Base-by-base conservation (phyloP, 2,888 invertebrate genomes). In the Cyrtodaria siliqua region DNA sequence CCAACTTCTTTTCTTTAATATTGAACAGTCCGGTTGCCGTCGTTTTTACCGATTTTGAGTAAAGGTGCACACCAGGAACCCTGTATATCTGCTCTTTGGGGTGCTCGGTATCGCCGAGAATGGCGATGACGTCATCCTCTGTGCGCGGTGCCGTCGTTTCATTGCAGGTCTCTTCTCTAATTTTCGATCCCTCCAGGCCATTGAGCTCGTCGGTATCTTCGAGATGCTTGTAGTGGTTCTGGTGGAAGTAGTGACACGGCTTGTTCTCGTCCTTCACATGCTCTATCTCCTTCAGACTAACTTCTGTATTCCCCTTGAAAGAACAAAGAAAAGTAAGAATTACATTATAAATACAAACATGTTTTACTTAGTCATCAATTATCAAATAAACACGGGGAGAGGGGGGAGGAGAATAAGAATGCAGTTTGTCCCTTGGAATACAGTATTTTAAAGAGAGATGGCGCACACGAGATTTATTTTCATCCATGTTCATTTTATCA, bases 1-100 rank as follows among this genome's bases (percentile, higher is more conserved):
- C 12, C 33, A 33, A 33, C 12, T 4, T 33, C 12, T 33, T 33
- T 4, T 4, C 33, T 33, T 4, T 8, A 8, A 72, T 33, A 49
- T 64, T 60, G 60, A 72, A 72, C 16, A 72, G 20, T 16, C 60
- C 72, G 0, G 72, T 72, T 26, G 72, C 72, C 16, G 55, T 52
- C 18, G 72, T 72, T 55, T 64, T 61, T 1, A 47, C 44, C 16
- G 29, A 1, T 26, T 47, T 56, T 38, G 24, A 18, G 6, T 29
- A 23, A 18, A 60, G 49, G n/a, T 44, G 2, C 6, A 27, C 44
- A 2, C 47, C 16, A 3, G 64, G 72, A 9, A 49, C 24, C 29
- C 53, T 53, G 44, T 66, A 72, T 44, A 72, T 55, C 6, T 64
- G 72, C 29, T 60, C 66, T 23, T 27, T 20, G 0, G 53, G 53